Percentiles rank a stretch among this genome's conserved stretches.
phyloP scores from a whole-genome alignment of 2,797 vertebrate species.

The Halcyon badia region DNA sequence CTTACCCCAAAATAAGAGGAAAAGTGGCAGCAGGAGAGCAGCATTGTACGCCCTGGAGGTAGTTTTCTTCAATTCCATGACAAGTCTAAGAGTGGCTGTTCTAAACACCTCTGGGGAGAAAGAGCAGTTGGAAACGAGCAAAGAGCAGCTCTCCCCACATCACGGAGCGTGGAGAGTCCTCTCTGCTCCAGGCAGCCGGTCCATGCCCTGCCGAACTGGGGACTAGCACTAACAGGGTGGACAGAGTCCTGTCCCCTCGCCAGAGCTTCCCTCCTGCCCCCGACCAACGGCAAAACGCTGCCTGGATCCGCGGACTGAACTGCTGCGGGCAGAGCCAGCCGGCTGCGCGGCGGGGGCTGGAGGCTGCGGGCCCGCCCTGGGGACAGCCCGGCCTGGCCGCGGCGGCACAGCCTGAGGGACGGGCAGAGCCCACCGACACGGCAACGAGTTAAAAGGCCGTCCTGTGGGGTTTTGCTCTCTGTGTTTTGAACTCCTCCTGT shows the following conservation, averaged over 20 bases:
- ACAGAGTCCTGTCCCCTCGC: conserved; percentile 40
- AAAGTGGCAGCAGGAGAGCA: conserved; percentile 40
- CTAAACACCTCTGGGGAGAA: background rate
- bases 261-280: background rate
- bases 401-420: background rate
- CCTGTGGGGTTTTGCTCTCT: rapidly evolving
- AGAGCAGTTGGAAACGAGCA: background rate
- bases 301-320: conserved; percentile 60
- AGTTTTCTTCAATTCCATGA: conserved; percentile 56
- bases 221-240: conserved; percentile 46
- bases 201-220: background rate
- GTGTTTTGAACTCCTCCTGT: background rate
- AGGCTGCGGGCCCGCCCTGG: background rate
- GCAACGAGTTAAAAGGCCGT: no score
- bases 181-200: background rate
- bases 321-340: background rate
- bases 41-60: conserved; percentile 19
- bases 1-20: conserved; percentile 69
- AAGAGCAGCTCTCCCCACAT: background rate
- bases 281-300: conserved; percentile 27
- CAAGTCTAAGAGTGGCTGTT: conserved; percentile 6
- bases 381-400: background rate
- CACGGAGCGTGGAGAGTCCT: background rate
- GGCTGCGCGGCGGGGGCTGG: background rate
- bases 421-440: background rate